Evolutionary conservation across 2,797 vertebrate species (phyloP).

Genomic region (Pangasius mekongensis): DNA sequence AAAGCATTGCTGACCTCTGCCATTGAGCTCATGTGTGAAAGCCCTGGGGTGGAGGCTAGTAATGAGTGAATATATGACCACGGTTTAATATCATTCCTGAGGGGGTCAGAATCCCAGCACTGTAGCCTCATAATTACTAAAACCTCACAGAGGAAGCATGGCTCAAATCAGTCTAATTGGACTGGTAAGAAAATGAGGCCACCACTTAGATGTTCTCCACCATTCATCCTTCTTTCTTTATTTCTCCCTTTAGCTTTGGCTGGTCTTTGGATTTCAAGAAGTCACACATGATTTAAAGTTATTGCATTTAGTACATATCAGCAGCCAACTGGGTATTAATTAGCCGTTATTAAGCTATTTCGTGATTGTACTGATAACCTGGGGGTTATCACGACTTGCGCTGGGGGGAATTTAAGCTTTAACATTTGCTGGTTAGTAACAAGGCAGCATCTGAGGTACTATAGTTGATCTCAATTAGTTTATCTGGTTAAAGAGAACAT

Average conservation of each 20-base stretch:
- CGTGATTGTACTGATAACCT: slow-evolving; percentile 40
- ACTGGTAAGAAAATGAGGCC: slow-evolving; percentile 55
- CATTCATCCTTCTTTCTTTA: slow-evolving; percentile 50
- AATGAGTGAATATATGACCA: slow-evolving; percentile 65
- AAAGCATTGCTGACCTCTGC: slow-evolving; percentile 51
- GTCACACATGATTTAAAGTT: slow-evolving; percentile 52
- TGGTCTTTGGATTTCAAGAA: slow-evolving; percentile 46
- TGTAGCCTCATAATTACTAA: slow-evolving; percentile 58
- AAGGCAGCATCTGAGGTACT: slow-evolving; percentile 10
- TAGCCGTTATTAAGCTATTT: slow-evolving; percentile 54
- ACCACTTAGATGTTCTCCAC: slow-evolving; percentile 48
- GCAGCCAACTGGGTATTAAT: slow-evolving; percentile 56
- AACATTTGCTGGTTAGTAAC: slow-evolving; percentile 34
- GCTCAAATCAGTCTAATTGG: slow-evolving; percentile 61
- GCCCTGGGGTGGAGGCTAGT: slow-evolving; percentile 64
- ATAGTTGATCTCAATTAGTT: slow-evolving; percentile 15
- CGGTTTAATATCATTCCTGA: slow-evolving; percentile 57
- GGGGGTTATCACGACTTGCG: slow-evolving; percentile 6
- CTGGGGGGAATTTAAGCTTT: slow-evolving; percentile 36
- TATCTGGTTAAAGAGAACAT: background rate
- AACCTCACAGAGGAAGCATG: slow-evolving; percentile 49
- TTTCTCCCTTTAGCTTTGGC: slow-evolving; percentile 53
- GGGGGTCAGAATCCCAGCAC: slow-evolving; percentile 55
- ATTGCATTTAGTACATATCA: slow-evolving; percentile 55
- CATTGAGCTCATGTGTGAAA: slow-evolving; percentile 71